Percentiles rank a stretch among this genome's conserved stretches.
These are phyloP conservation scores for Hydractinia symbiolongicarpus DNA, from an alignment of 30 jellyfish, hydroid and myxozoan species.

Conservation along the genomic window DNA sequence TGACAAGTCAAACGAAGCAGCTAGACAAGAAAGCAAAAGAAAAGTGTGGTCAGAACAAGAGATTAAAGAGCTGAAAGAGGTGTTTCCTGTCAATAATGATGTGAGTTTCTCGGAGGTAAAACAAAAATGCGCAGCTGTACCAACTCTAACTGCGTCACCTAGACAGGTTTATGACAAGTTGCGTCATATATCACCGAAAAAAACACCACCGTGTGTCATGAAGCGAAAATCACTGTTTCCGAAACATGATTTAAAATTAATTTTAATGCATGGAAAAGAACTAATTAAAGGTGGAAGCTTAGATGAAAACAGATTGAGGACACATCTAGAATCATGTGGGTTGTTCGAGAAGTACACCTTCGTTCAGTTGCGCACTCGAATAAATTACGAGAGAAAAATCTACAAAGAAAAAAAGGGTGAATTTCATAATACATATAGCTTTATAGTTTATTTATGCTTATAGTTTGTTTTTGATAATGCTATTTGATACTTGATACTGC, in stretches of 20 bases:
- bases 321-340: not conserved
- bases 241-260: not conserved
- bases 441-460: too few species aligned
- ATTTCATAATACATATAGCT: too few species aligned
- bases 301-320: not conserved
- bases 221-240: not conserved
- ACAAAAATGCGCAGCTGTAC: not conserved
- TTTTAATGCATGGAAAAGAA: constrained; percentile 2
- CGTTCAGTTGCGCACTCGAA: constrained; percentile 8
- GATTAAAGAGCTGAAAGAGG: not conserved
- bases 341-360: constrained; percentile 2
- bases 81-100: not conserved
- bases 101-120: not conserved
- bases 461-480: too few species aligned
- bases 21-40: not conserved
- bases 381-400: constrained; percentile 1
- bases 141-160: constrained; percentile 5
- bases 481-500: too few species aligned
- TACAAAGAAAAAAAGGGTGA: too few species aligned
- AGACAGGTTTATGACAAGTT: constrained; percentile 3
- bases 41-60: constrained; percentile 10
- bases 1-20: not conserved
- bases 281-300: constrained; percentile 14
- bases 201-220: not conserved
- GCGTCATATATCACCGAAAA: constrained; percentile 13